Evolutionary conservation across 2,888 invertebrate genomes (phyloP).

Genomic region (Lochmaea crataegi): DNA sequence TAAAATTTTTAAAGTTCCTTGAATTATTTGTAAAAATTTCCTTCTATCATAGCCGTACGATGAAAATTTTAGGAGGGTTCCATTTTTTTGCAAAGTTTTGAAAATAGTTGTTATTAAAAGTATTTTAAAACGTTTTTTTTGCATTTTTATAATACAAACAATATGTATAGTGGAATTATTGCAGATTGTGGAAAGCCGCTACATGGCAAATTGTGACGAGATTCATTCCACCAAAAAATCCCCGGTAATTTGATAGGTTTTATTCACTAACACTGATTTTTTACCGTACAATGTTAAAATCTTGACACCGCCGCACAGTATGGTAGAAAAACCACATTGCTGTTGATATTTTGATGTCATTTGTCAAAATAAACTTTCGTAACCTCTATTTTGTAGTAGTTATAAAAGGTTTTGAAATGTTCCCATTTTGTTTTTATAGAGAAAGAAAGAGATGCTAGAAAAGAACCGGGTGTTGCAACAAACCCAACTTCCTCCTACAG

Average conservation of each 20-base stretch:
- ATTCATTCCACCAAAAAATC: slow-evolving; percentile 33
- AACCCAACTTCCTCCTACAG: slow-evolving; percentile 52
- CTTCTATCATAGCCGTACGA: too few species aligned
- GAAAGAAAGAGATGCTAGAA: slow-evolving; percentile 64
- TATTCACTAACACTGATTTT: slow-evolving; percentile 2
- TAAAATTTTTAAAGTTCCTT: too few species aligned
- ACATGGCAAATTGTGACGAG: slow-evolving; percentile 39
- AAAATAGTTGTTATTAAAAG: too few species aligned
- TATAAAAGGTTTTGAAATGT: too few species aligned
- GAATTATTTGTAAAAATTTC: too few species aligned
- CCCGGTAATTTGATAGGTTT: slow-evolving; percentile 24
- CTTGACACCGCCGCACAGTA: not conserved
- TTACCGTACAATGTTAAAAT: not conserved
- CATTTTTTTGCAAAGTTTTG: too few species aligned
- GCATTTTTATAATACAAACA: too few species aligned
- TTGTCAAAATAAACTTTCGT: too few species aligned
- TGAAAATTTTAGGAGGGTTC: too few species aligned
- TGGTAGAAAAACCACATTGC: not conserved
- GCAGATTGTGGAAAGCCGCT: slow-evolving; percentile 41
- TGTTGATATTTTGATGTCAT: too few species aligned
- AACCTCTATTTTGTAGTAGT: too few species aligned
- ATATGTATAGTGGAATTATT: slow-evolving; percentile 21
- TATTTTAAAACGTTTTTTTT: too few species aligned
- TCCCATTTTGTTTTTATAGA: slow-evolving; percentile 53
- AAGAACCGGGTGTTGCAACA: slow-evolving; percentile 62